Evolutionary conservation across 2,888 invertebrate species (phyloP).

Genomic region (Drosophila macrospina): DNA sequence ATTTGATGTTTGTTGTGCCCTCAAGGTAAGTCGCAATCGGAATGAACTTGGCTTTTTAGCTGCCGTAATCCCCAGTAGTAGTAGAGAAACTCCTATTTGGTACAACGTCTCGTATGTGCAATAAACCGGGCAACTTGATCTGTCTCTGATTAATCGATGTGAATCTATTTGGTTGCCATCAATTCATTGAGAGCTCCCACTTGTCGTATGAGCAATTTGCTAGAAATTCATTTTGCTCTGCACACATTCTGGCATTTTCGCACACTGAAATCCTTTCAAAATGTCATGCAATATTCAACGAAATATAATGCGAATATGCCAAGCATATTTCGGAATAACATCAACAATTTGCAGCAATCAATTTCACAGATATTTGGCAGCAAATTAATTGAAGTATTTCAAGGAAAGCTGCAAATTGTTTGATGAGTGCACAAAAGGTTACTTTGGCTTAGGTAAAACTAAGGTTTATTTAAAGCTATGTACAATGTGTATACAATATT

Average conservation of each 20-base stretch:
- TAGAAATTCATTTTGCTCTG: slow-evolving; percentile 15
- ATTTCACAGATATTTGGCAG: slow-evolving; percentile 2
- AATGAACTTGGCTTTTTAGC: slow-evolving; percentile 14
- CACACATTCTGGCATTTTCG: slow-evolving; percentile 27
- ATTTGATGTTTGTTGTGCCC: slow-evolving; percentile 56
- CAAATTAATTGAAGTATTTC: slow-evolving; percentile 3
- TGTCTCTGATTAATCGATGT: slow-evolving; percentile 13
- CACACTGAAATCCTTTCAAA: neutral
- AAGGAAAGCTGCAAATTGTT: neutral
- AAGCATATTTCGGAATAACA: neutral
- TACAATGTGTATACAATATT: no score
- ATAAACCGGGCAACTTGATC: slow-evolving; percentile 16
- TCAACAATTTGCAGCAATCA: neutral
- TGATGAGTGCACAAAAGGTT: slow-evolving; percentile 1
- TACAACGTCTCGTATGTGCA: slow-evolving; percentile 10
- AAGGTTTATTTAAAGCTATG: neutral
- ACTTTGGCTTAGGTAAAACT: neutral
- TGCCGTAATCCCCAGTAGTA: slow-evolving; percentile 11
- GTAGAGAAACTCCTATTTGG: slow-evolving; percentile 1
- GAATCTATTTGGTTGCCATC: slow-evolving; percentile 6
- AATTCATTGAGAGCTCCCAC: neutral
- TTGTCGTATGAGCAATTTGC: slow-evolving; percentile 18
- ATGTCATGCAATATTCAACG: neutral
- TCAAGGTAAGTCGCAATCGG: slow-evolving; percentile 58
- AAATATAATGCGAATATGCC: neutral